phyloP scores from a whole-genome alignment of 2,797 vertebrate genomes.

The Thalassophryne amazonica region DNA sequence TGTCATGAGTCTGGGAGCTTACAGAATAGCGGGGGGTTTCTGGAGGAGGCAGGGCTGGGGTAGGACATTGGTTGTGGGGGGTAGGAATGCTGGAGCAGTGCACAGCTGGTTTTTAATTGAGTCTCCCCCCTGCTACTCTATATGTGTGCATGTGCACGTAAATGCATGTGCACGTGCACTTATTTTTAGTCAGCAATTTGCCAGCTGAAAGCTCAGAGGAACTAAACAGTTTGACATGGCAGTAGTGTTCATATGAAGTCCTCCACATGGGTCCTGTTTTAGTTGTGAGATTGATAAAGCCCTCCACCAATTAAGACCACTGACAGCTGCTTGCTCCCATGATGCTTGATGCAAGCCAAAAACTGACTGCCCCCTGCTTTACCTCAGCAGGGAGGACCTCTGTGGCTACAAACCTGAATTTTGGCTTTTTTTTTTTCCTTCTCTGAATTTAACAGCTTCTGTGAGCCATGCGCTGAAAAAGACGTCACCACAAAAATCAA shows the following conservation, averaged over 20 bases:
- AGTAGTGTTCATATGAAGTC: slow-evolving; percentile 35
- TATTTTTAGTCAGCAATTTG: slow-evolving; percentile 77
- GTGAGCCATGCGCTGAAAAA: slow-evolving; percentile 3
- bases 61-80: slow-evolving; percentile 44
- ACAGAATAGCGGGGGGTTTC: slow-evolving; percentile 59
- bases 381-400: slow-evolving; percentile 17
- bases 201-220: slow-evolving; percentile 72
- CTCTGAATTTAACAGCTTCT: not conserved
- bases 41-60: slow-evolving; percentile 32
- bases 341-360: slow-evolving; percentile 19
- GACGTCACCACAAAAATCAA: not conserved
- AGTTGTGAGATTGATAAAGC: slow-evolving; percentile 43
- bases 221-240: slow-evolving; percentile 36
- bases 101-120: slow-evolving; percentile 85
- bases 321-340: slow-evolving; percentile 44
- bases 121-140: slow-evolving; percentile 47
- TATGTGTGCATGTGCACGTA: slow-evolving; percentile 12
- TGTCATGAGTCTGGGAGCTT: slow-evolving; percentile 65
- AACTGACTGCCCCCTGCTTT: slow-evolving; percentile 8
- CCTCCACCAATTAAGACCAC: slow-evolving; percentile 48
- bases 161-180: slow-evolving; percentile 11
- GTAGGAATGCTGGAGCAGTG: slow-evolving; percentile 57
- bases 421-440: not conserved
- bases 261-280: slow-evolving; percentile 30
- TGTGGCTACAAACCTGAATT: not conserved